phyloP scores from a whole-genome alignment of 2,113 vertebrate species.

The Gasterosteus nipponicus region DNA sequence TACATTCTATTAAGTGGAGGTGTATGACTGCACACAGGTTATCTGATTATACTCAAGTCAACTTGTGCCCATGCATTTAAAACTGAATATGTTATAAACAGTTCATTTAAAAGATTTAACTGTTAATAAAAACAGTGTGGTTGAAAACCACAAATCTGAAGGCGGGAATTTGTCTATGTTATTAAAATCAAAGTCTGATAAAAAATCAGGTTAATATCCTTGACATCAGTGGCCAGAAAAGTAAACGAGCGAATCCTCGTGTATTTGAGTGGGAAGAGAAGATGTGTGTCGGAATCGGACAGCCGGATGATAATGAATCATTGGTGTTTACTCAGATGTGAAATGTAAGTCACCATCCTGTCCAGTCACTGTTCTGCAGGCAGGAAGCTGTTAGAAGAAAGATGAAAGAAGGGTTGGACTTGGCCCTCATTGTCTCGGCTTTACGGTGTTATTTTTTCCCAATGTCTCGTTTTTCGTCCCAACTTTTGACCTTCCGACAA shows the following conservation, averaged over 20 bases:
- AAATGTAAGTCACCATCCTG: conserved; percentile 50
- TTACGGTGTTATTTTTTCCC: conserved; percentile 5
- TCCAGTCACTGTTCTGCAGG: conserved; percentile 21
- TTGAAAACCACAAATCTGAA: conserved; percentile 6
- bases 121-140: background rate
- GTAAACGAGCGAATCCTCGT: conserved; percentile 1
- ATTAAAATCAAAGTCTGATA: background rate
- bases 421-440: conserved; percentile 22
- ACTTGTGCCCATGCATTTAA: background rate
- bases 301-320: conserved; percentile 33
- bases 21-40: background rate
- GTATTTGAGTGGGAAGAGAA: background rate
- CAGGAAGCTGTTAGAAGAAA: conserved; percentile 32
- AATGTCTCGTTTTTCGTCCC: too few relatives aligned
- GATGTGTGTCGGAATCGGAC: background rate
- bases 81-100: background rate
- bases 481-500: too few relatives aligned
- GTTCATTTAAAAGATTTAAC: too few relatives aligned
- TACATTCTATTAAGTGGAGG: background rate
- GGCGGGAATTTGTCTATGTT: background rate
- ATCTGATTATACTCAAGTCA: conserved; percentile 1
- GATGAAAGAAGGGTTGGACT: conserved; percentile 36
- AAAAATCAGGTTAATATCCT: background rate
- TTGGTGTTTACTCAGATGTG: conserved; percentile 27
- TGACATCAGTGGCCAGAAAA: background rate